A percentile compares a stretch with the other conserved stretches of the same genome.
Evolutionary conservation across 53 echinoderm and acorn worm species (phyloP).

Genomic region (Temnopleurus reevesii): DNA sequence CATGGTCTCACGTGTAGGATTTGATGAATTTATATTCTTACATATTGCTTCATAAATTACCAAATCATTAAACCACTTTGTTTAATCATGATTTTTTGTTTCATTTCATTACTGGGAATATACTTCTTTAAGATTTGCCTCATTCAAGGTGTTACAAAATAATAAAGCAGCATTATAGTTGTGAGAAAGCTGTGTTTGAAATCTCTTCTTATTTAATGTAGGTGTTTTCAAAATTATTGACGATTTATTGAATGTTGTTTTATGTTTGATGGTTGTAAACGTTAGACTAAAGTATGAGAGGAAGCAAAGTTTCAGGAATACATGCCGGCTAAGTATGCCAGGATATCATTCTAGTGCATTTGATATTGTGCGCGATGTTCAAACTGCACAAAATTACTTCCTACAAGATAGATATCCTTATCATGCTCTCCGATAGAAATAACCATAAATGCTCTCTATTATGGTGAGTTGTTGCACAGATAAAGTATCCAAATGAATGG

Average conservation of each 20-base stretch:
- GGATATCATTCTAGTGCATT: too few species aligned
- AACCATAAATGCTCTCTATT: too few species aligned
- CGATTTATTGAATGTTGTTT: not conserved
- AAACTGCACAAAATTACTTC: too few species aligned
- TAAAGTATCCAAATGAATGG: too few species aligned
- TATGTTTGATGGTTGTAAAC: not conserved
- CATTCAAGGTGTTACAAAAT: not conserved
- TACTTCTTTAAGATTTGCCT: not conserved
- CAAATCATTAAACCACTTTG: not conserved
- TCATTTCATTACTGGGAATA: too few species aligned
- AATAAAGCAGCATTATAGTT: slow-evolving; percentile 37
- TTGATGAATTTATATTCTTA: not conserved
- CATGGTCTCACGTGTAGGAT: not conserved
- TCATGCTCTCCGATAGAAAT: too few species aligned
- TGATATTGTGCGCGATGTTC: too few species aligned
- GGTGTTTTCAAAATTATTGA: not conserved
- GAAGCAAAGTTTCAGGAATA: too few species aligned
- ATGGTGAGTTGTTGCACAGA: too few species aligned
- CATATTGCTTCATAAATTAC: not conserved
- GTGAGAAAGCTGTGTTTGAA: not conserved
- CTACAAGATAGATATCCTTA: too few species aligned
- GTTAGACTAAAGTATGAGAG: too few species aligned
- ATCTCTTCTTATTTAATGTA: not conserved
- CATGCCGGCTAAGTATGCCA: too few species aligned
- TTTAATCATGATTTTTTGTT: slow-evolving; percentile 5